Conservation (phyloP, 2,888 invertebrate species). For the Eustalomyia histrio region DNA sequence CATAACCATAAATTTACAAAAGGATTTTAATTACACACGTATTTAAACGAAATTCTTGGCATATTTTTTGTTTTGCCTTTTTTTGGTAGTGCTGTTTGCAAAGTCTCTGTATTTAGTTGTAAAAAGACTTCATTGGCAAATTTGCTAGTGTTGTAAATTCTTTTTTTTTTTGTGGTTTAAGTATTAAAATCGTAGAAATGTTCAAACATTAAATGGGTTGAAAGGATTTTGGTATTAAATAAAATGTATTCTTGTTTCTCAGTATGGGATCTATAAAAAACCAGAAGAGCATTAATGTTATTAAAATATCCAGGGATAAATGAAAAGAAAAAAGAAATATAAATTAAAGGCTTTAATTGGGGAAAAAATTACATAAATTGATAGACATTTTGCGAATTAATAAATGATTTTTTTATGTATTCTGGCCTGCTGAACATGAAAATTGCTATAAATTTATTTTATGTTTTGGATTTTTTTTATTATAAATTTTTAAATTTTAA, state of each 20-base stretch:
- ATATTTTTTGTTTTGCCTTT: neutral
- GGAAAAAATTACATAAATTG: no score
- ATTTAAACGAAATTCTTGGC: slow-evolving; percentile 54
- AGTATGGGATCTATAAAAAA: no score
- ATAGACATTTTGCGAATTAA: no score
- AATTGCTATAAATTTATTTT: no score
- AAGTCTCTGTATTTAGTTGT: neutral
- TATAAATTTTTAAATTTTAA: no score
- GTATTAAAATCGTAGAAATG: slow-evolving; percentile 3
- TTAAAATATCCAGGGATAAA: no score
- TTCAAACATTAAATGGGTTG: neutral
- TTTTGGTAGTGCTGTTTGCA: neutral
- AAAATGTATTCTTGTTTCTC: neutral
- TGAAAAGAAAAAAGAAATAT: no score
- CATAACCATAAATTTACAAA: slow-evolving; percentile 75
- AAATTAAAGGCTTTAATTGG: no score
- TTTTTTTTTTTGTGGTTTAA: slow-evolving; percentile 14
- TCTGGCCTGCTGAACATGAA: no score
- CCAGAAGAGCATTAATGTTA: no score
- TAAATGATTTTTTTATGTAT: no score
- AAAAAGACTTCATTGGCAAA: slow-evolving; percentile 31
- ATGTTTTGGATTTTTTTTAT: no score
- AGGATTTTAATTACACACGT: slow-evolving; percentile 75
- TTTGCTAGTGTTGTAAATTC: neutral
- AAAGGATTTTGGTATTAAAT: neutral